Percentiles rank a stretch among this genome's conserved stretches.
These are phyloP conservation scores for Puffinus mauretanicus DNA, from an alignment of 2,113 vertebrate species.

Conservation along the genomic window DNA sequence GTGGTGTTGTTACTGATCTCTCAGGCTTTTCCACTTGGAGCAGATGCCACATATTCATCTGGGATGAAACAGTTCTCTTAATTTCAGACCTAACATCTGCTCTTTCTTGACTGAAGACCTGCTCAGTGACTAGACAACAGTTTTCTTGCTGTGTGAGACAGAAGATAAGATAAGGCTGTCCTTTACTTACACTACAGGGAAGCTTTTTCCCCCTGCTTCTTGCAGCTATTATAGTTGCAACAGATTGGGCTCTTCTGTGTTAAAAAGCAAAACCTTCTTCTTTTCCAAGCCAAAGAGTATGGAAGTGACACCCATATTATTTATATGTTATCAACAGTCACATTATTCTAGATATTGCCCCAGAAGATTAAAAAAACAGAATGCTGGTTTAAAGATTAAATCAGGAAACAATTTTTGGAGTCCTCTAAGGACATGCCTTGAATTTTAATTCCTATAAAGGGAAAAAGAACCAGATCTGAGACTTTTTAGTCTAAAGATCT, in stretches of 20 bases:
- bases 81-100: conserved; percentile 23
- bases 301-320: not conserved
- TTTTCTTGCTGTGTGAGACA: not conserved
- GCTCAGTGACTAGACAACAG: not conserved
- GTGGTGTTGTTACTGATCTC: not conserved
- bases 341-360: not conserved
- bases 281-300: not conserved
- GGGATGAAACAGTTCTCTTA: not conserved
- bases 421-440: not conserved
- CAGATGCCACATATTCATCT: not conserved
- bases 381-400: not conserved
- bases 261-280: not conserved
- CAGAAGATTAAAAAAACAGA: not conserved
- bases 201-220: not conserved
- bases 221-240: not conserved
- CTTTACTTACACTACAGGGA: not conserved
- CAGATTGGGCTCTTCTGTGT: not conserved
- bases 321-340: not conserved
- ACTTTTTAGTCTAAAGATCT: not conserved
- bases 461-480: not conserved
- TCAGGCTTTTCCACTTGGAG: not conserved
- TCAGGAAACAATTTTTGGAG: not conserved
- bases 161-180: not conserved
- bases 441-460: not conserved
- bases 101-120: not conserved